These are phyloP conservation scores for Cottus gobio DNA, from an alignment of 2,113 vertebrate genomes.

Conservation along the genomic window DNA sequence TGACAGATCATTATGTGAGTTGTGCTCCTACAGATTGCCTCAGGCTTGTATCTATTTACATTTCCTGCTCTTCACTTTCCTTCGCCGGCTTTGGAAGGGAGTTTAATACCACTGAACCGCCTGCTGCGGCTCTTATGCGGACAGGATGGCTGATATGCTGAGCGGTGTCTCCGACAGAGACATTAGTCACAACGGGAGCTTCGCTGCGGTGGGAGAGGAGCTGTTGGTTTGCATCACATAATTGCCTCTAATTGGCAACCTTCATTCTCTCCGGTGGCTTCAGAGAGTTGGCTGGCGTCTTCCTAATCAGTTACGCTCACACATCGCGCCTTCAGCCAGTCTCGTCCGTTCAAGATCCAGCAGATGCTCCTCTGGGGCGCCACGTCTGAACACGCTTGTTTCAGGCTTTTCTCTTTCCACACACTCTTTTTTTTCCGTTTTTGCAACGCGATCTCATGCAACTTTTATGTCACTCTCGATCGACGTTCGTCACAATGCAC, in stretches of 20 bases:
- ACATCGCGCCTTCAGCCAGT: neutral
- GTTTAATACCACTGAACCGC: conserved; percentile 37
- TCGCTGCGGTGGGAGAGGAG: conserved; percentile 31
- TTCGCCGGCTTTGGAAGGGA: conserved; percentile 39
- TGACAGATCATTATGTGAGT: conserved; percentile 73
- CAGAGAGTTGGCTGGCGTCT: conserved; percentile 18
- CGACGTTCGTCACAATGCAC: neutral
- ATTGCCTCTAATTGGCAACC: conserved; percentile 61
- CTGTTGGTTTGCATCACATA: conserved; percentile 47
- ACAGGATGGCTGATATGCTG: conserved; percentile 43
- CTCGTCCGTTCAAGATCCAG: neutral
- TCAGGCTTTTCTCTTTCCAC: neutral
- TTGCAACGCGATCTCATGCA: neutral
- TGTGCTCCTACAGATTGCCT: conserved; percentile 66
- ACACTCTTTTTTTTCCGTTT: neutral
- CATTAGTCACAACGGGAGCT: conserved; percentile 48
- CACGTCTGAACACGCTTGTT: neutral
- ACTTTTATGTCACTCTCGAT: neutral
- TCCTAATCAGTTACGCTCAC: conserved; percentile 31
- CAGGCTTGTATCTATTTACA: conserved; percentile 76
- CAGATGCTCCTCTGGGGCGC: conserved; percentile 7
- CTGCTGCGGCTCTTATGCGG: conserved; percentile 43
- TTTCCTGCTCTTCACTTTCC: conserved; percentile 57
- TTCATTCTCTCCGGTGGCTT: conserved; percentile 43
- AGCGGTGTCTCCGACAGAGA: conserved; percentile 19